Conservation (phyloP, 1,140 invertebrate species). For the Sinella curviseta region DNA sequence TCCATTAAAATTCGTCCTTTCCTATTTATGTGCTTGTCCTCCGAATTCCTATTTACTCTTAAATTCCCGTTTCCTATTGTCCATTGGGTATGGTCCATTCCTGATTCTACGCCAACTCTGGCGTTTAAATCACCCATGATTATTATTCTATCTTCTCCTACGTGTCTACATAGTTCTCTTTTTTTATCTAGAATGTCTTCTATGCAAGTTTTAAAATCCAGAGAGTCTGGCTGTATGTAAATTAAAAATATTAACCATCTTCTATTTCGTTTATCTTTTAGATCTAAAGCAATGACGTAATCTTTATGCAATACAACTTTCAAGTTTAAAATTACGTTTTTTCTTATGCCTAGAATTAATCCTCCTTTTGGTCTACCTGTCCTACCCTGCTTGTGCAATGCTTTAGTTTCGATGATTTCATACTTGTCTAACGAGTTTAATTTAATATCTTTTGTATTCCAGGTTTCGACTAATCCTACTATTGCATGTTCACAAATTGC, state of each 20-base stretch:
- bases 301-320: background rate
- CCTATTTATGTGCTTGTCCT: background rate
- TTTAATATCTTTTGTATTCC: background rate
- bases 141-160: background rate
- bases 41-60: background rate
- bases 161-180: background rate
- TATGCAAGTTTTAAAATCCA: background rate
- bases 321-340: background rate
- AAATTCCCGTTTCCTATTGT: background rate
- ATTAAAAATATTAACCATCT: background rate
- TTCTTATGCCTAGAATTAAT: background rate
- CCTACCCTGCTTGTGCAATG: background rate
- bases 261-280: background rate
- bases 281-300: background rate
- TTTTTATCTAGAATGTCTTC: too few relatives aligned
- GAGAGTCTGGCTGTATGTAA: background rate
- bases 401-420: background rate
- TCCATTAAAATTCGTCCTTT: background rate
- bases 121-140: background rate
- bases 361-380: background rate
- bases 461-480: background rate
- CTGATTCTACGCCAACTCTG: background rate
- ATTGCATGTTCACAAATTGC: background rate
- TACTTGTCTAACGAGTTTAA: background rate
- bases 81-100: background rate